Percentiles rank a stretch among this genome's conserved stretches.
Conservation (phyloP, 2,888 invertebrate species). For the Syrphus vitripennis region DNA sequence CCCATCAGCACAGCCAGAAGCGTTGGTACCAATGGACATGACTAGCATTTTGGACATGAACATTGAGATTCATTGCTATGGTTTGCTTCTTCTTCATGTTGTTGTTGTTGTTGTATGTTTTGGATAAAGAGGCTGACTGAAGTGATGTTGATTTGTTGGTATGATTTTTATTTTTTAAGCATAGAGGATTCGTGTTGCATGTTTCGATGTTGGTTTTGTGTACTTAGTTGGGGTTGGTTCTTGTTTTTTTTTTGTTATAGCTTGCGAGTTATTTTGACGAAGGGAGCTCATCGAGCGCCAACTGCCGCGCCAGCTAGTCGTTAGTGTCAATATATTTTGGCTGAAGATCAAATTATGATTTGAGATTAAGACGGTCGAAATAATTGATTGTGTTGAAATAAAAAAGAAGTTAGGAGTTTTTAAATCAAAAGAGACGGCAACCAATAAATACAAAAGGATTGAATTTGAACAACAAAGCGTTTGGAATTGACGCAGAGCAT, state of each 20-base stretch:
- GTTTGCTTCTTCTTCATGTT: constrained; percentile 18
- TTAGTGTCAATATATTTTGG: constrained; percentile 37
- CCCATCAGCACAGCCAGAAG: constrained; percentile 68
- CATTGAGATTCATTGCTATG: constrained; percentile 67
- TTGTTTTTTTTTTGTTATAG: neutral
- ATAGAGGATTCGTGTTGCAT: constrained; percentile 58
- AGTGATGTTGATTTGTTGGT: constrained; percentile 40
- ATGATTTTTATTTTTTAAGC: neutral
- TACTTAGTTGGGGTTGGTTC: neutral
- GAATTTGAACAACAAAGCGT: no score
- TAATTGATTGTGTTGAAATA: neutral
- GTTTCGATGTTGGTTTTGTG: constrained; percentile 39
- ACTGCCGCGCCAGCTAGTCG: neutral
- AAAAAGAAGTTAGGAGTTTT: no score
- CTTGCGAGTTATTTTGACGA: neutral
- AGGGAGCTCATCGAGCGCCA: constrained; percentile 4
- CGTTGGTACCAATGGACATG: constrained; percentile 69
- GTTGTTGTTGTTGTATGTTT: neutral
- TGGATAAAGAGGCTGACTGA: constrained; percentile 1
- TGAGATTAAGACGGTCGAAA: neutral
- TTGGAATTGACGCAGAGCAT: no score
- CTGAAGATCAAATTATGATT: constrained; percentile 4
- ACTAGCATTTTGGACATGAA: constrained; percentile 69
- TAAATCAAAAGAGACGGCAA: no score
- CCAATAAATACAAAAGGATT: no score